Base-by-base conservation (phyloP, 2,113 vertebrate genomes). In the Thalassoma bifasciatum region DNA sequence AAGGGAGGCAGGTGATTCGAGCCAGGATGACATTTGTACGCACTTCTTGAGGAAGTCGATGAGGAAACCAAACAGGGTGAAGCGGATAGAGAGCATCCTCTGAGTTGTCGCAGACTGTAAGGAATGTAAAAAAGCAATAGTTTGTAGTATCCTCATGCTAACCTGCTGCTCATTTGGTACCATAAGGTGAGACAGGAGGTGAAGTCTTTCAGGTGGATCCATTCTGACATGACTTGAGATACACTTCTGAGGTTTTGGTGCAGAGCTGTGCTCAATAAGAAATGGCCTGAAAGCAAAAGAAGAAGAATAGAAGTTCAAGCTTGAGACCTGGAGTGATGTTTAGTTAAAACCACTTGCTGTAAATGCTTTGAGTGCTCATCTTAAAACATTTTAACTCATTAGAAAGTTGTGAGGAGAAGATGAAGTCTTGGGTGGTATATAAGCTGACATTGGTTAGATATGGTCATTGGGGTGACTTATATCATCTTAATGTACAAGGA, bases 121-220 rank as follows among this genome's bases (percentile, higher is more conserved):
- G 24, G 8, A 66, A 72, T 37, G 23, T 17, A 46, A 49, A n/a
- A 51, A 62, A 38, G 11, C 19, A 16, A 4, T 4, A 11, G 10
- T 22, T 38, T 36, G 37, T 40, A 9, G n/a, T 24, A 19, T 34
- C 46, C 72, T 62, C 75, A 24, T 54, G 62, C 89, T 83, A 66
- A 94, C 93, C 93, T 94, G 84, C 67, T 69, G 36, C 85, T 72
- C 71, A 88, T 86, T 30, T 89, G 75, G 79, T 92, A 92, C 93
- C 92, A 93, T 10, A 95, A 79, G 2, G 84, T 90, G 74, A 95
- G 58, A 69, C 94, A 94, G 59, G 80, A 84, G 1, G 76, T 6
- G 11, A 51, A 19, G 38, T 84, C 47, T 23, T 50, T 81, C 2
- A 40, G 51, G 12, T 75, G 76, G 71, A 94, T 88, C 90, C 88